Percentiles rank a stretch among this genome's conserved stretches.
Conservation (phyloP, 2,797 vertebrate genomes). For the Bovichtus variegatus region DNA sequence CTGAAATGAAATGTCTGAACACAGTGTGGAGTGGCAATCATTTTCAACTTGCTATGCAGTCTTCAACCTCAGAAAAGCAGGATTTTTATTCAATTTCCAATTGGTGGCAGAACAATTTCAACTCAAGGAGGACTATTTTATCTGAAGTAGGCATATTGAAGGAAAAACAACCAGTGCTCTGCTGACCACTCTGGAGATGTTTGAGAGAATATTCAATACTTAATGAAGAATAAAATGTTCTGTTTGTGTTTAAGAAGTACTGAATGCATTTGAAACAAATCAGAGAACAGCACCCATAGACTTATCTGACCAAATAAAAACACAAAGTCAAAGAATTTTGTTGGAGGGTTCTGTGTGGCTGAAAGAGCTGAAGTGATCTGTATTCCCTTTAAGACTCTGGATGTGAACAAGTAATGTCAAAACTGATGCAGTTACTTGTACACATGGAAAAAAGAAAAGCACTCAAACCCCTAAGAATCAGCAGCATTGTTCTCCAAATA, state of each 20-base stretch:
- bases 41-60: slow-evolving; percentile 57
- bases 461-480: too few relatives aligned
- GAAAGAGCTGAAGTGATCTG: background rate
- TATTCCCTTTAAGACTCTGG: too few relatives aligned
- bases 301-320: background rate
- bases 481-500: too few relatives aligned
- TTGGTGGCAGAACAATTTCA: slow-evolving; percentile 49
- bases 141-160: slow-evolving; percentile 55
- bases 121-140: slow-evolving; percentile 57
- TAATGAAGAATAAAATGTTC: slow-evolving; percentile 1
- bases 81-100: slow-evolving; percentile 52
- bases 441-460: too few relatives aligned
- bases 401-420: too few relatives aligned
- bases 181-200: slow-evolving; percentile 19
- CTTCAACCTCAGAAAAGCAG: slow-evolving; percentile 45
- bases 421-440: too few relatives aligned
- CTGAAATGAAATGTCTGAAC: slow-evolving; percentile 61
- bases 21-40: slow-evolving; percentile 61
- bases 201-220: slow-evolving; percentile 9
- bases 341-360: background rate
- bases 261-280: background rate
- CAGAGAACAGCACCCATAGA: background rate
- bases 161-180: slow-evolving; percentile 40
- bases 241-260: slow-evolving; percentile 5
- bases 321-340: background rate